Conservation (phyloP, 2,888 invertebrate genomes). For the Minunthozetes semirufus region DNA sequence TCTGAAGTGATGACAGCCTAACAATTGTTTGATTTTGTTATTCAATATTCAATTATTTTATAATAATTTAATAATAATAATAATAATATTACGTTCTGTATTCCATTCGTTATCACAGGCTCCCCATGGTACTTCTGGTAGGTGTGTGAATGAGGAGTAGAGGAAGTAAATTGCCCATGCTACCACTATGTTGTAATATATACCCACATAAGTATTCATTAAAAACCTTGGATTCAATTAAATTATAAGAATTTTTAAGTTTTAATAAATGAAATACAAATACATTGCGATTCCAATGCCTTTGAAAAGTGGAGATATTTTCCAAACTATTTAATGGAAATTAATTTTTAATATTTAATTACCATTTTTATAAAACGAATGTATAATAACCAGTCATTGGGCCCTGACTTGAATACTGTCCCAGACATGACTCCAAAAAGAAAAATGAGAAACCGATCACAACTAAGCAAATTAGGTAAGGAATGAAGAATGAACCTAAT, state of each 20-base stretch:
- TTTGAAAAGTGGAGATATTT: conserved; percentile 31
- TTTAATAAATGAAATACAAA: background rate
- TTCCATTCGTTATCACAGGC: conserved; percentile 30
- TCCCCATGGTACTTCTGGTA: conserved; percentile 26
- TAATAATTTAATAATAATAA: background rate
- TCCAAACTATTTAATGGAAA: conserved; percentile 26
- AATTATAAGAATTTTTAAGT: background rate
- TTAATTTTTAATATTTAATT: background rate
- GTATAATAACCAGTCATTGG: conserved; percentile 22
- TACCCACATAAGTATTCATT: conserved; percentile 26
- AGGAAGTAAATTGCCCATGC: conserved; percentile 35
- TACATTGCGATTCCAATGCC: conserved; percentile 34
- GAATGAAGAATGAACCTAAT: conserved; percentile 34
- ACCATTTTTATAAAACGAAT: background rate
- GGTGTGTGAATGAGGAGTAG: conserved; percentile 21
- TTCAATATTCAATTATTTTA: background rate
- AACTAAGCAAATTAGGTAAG: conserved; percentile 21
- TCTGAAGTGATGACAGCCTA: background rate
- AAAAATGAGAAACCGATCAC: conserved; percentile 33
- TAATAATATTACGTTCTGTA: background rate
- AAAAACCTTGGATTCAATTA: background rate
- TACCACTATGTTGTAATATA: conserved; percentile 34
- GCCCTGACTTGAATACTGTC: conserved; percentile 33
- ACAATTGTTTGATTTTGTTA: background rate
- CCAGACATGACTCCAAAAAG: conserved; percentile 30